These are phyloP conservation scores for Sciurus niger DNA, from an alignment of 2,113 vertebrate genomes.

Conservation along the genomic window DNA sequence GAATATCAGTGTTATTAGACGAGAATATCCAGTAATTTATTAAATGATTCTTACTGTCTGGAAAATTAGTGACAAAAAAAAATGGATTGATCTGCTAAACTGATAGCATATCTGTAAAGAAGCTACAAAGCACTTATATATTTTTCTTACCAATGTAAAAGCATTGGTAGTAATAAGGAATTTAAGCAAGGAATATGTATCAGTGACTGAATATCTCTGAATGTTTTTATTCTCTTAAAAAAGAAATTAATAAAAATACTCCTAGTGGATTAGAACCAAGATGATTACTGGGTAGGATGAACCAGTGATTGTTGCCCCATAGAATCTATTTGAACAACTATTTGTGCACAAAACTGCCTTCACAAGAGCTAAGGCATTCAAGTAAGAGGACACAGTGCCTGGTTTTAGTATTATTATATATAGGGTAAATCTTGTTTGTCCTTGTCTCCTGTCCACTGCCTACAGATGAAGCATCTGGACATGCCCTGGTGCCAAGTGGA, in stretches of 20 bases:
- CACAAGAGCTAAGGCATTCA: not conserved
- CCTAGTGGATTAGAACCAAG: not conserved
- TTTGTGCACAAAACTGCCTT: not conserved
- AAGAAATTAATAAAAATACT: not conserved
- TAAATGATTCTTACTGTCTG: not conserved
- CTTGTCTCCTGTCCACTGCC: not conserved
- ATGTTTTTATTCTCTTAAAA: not conserved
- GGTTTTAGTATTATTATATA: not conserved
- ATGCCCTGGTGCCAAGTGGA: too few relatives aligned
- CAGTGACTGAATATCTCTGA: not conserved
- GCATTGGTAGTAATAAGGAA: not conserved
- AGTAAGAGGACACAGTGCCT: not conserved
- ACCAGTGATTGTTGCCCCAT: not conserved
- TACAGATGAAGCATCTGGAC: not conserved
- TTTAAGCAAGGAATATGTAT: not conserved
- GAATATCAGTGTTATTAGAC: not conserved
- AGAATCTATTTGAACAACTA: not conserved
- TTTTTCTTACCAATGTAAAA: slow-evolving; percentile 5
- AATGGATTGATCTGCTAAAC: not conserved
- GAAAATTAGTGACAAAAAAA: slow-evolving; percentile 2
- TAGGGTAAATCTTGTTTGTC: not conserved
- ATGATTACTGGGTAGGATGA: not conserved
- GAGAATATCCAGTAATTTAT: slow-evolving; percentile 22
- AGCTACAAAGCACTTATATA: slow-evolving; percentile 3
- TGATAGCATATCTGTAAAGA: not conserved